phyloP scores from a whole-genome alignment of 2,113 vertebrate genomes.

The Petrocephalus zakoni region DNA sequence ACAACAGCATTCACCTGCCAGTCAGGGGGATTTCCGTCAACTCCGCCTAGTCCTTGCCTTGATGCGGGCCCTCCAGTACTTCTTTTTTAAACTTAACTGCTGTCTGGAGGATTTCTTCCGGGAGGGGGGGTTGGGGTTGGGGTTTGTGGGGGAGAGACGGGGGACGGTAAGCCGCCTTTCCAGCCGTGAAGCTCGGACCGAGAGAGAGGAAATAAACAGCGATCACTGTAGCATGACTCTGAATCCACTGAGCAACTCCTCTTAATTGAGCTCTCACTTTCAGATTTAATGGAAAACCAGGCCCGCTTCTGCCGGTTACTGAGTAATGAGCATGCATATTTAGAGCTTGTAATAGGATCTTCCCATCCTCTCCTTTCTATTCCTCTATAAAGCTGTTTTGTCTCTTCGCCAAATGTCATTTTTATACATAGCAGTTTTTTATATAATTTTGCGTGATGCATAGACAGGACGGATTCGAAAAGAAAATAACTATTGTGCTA shows the following conservation, averaged over 20 bases:
- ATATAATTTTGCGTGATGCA: neutral
- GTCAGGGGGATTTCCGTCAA: slow-evolving; percentile 32
- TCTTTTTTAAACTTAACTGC: slow-evolving; percentile 24
- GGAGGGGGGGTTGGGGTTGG: neutral
- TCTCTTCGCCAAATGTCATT: slow-evolving; percentile 21
- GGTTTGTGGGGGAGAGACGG: neutral
- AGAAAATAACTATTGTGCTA: neutral
- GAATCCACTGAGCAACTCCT: slow-evolving; percentile 33
- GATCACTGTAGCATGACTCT: slow-evolving; percentile 42
- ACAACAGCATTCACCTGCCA: slow-evolving; percentile 41
- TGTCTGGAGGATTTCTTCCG: slow-evolving; percentile 31
- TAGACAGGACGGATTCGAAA: neutral
- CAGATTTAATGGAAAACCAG: slow-evolving; percentile 31
- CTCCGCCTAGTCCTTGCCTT: slow-evolving; percentile 33
- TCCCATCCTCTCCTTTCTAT: slow-evolving; percentile 18
- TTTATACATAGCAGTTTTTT: neutral
- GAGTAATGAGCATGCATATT: slow-evolving; percentile 33
- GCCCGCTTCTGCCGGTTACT: slow-evolving; percentile 26
- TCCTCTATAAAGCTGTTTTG: slow-evolving; percentile 25
- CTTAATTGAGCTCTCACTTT: slow-evolving; percentile 43
- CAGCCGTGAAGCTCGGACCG: slow-evolving; percentile 31
- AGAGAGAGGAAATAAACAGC: slow-evolving; percentile 50
- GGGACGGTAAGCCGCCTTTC: slow-evolving; percentile 30
- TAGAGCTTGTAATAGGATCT: slow-evolving; percentile 22
- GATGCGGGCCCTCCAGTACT: slow-evolving; percentile 33